Percentiles rank a stretch among this genome's conserved stretches.
phyloP scores from a whole-genome alignment of 2,113 vertebrate genomes.

The Antechinus flavipes region DNA sequence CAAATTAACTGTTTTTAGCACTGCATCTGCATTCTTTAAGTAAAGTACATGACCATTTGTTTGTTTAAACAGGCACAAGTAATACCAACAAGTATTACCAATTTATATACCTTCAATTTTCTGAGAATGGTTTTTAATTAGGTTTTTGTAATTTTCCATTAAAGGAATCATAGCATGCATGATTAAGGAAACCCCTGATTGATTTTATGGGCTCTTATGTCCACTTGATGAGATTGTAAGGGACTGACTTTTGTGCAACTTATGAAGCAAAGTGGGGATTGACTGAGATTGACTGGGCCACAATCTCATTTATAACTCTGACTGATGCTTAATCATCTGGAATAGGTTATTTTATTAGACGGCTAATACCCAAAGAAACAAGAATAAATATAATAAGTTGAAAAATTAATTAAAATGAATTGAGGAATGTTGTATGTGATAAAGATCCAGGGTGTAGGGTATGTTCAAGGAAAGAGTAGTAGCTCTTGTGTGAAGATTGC shows the following conservation, averaged over 20 bases:
- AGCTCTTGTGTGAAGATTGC: no score
- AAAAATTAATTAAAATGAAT: not conserved
- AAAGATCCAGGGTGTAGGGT: no score
- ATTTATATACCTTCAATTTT: not conserved
- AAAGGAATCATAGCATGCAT: not conserved
- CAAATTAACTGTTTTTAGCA: not conserved
- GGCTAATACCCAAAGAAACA: not conserved
- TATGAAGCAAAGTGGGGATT: not conserved
- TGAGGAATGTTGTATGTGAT: not conserved
- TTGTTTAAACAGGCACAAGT: not conserved
- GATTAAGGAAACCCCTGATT: not conserved
- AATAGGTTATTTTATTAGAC: not conserved
- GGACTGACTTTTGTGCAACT: not conserved
- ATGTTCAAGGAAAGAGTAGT: no score
- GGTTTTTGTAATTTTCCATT: not conserved
- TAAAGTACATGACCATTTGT: not conserved
- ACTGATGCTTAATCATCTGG: not conserved
- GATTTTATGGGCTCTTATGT: not conserved
- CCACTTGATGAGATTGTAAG: not conserved
- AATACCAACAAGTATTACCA: not conserved
- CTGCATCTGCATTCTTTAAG: not conserved
- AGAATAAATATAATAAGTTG: not conserved
- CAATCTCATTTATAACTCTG: not conserved
- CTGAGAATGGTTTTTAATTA: not conserved
- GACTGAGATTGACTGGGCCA: not conserved